A percentile compares a stretch with the other conserved stretches of the same genome.
Evolutionary conservation across 2,888 invertebrate genomes (phyloP).

Genomic region (Lottia gigantea): DNA sequence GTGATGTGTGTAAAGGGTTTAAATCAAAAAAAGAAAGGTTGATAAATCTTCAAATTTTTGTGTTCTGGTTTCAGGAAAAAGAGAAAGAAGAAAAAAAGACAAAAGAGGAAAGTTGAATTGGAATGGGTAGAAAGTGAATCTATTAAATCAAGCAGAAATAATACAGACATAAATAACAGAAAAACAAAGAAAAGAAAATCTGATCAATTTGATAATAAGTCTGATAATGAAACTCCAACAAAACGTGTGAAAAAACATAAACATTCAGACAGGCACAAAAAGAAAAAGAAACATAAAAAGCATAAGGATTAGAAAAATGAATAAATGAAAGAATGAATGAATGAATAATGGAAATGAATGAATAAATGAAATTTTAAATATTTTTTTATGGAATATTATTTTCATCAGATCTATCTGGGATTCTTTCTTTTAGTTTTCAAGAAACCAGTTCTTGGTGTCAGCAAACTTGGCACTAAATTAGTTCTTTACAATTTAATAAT

Average conservation of each 20-base stretch:
- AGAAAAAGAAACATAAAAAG: conserved; percentile 11
- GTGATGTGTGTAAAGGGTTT: too few species aligned
- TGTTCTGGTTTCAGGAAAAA: conserved; percentile 9
- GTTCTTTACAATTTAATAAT: too few species aligned
- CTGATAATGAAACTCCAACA: background rate
- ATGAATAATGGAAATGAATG: too few species aligned
- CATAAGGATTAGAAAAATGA: background rate
- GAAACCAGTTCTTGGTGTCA: too few species aligned
- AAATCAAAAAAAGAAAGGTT: too few species aligned
- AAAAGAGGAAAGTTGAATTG: conserved; percentile 7
- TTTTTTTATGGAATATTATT: too few species aligned
- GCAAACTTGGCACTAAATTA: too few species aligned
- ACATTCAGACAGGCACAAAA: background rate
- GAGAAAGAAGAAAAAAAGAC: conserved; percentile 20
- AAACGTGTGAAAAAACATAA: background rate
- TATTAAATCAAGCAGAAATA: background rate
- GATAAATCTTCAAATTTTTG: too few species aligned
- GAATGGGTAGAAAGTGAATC: conserved; percentile 5
- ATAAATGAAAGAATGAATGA: background rate
- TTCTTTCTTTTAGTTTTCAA: too few species aligned
- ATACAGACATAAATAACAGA: background rate
- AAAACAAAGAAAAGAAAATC: conserved; percentile 8
- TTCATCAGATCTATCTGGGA: too few species aligned
- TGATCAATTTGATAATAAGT: conserved; percentile 6
- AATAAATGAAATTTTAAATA: too few species aligned